Evolutionary conservation across 2,113 vertebrate genomes (phyloP).

Genomic region (Callionymus lyra): DNA sequence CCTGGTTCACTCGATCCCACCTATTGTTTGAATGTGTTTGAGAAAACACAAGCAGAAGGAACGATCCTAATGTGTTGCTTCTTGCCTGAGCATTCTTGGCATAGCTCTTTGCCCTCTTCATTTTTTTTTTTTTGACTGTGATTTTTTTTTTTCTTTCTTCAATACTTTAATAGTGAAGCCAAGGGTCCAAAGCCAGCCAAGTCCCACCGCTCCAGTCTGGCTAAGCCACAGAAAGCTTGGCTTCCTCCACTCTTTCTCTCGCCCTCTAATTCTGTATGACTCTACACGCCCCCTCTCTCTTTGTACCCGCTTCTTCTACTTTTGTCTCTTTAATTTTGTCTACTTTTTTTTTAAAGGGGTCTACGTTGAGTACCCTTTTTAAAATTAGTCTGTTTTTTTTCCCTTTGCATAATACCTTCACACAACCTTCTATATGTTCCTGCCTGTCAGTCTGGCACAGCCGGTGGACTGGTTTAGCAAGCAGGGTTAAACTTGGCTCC

Average conservation of each 20-base stretch:
- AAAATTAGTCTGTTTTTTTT: constrained; percentile 20
- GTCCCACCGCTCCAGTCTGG: constrained; percentile 63
- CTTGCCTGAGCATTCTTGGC: constrained; percentile 70
- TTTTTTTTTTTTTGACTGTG: constrained; percentile 63
- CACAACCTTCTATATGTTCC: constrained; percentile 36
- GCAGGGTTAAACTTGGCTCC: constrained; percentile 49
- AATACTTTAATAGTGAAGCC: constrained; percentile 55
- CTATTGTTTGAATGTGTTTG: constrained; percentile 51
- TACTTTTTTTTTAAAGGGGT: constrained; percentile 20
- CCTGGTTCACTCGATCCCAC: constrained; percentile 20
- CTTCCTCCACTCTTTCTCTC: constrained; percentile 35
- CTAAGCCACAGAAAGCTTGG: constrained; percentile 54
- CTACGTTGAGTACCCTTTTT: constrained; percentile 30
- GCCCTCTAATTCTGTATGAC: constrained; percentile 32
- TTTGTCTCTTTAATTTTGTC: neutral
- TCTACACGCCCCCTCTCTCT: constrained; percentile 9
- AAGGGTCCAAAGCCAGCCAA: constrained; percentile 65
- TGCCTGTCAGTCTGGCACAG: constrained; percentile 49
- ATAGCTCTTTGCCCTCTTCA: constrained; percentile 64
- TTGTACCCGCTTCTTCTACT: neutral
- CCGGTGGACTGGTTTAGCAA: constrained; percentile 49
- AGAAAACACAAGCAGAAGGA: constrained; percentile 51
- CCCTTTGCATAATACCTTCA: constrained; percentile 12
- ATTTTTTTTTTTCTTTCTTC: constrained; percentile 43
- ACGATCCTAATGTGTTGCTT: constrained; percentile 64